Evolutionary conservation across 2,797 vertebrate species (phyloP).

Genomic region (Tenualosa ilisha): DNA sequence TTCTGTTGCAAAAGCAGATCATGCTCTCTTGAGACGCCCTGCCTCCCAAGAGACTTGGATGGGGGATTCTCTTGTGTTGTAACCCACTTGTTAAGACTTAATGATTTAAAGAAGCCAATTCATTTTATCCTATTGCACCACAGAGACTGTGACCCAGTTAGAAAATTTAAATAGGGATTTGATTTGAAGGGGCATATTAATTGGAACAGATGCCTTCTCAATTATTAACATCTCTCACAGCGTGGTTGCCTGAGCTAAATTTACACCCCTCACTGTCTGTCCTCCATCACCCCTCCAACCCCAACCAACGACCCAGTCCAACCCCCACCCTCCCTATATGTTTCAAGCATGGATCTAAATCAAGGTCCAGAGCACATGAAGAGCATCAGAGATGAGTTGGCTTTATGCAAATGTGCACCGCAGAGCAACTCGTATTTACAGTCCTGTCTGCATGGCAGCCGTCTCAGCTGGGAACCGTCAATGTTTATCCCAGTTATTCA

Average conservation of each 20-base stretch:
- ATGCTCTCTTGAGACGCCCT: background rate
- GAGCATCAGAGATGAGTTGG: conserved; percentile 18
- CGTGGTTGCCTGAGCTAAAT: conserved; percentile 77
- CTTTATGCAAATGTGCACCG: background rate
- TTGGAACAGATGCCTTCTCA: conserved; percentile 86
- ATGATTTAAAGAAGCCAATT: conserved; percentile 55
- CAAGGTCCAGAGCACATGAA: conserved; percentile 28
- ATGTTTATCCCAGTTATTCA: background rate
- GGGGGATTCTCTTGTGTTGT: conserved; percentile 40
- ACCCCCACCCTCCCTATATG: background rate
- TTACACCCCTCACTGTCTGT: conserved; percentile 61
- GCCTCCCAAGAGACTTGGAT: background rate
- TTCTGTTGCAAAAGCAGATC: background rate
- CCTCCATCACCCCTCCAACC: conserved; percentile 2
- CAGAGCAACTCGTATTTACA: conserved; percentile 6
- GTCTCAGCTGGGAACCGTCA: conserved; percentile 1
- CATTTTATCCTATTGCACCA: conserved; percentile 66
- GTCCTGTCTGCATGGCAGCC: background rate
- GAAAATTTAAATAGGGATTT: conserved; percentile 82
- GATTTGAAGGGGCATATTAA: conserved; percentile 84
- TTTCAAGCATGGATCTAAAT: conserved; percentile 39
- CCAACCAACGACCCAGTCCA: background rate
- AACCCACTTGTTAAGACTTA: conserved; percentile 53
- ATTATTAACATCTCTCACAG: conserved; percentile 83
- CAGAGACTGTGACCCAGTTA: conserved; percentile 81